Evolutionary conservation across 2,113 vertebrate species (phyloP), one percentile per base, ranked within the genome.

Genomic region (Corynorhinus townsendii): DNA sequence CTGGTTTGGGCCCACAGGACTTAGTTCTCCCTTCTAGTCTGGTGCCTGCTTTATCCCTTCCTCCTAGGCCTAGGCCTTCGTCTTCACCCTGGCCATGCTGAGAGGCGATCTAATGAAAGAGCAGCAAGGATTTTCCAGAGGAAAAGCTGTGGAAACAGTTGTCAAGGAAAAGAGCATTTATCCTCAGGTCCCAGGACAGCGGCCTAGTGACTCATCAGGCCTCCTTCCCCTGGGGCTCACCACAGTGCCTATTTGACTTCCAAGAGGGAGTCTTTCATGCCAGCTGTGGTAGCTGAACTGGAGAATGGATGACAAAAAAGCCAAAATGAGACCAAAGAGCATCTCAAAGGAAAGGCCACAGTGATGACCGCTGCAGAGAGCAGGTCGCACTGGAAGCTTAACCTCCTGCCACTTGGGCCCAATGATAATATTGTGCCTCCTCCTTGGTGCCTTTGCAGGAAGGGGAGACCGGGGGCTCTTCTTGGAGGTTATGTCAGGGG

Each of bases 61-160:
- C 56, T 92, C 81, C 26, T 54, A 28, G 85, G 40, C 10, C 24
- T 8, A 0, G 40, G 5, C 72, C 49, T 72, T 90, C 47, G n/a
- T 81, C 69, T 90, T 73, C 38, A 75, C 26, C 47, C 26, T 92
- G 45, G 68, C 73, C 35, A 22, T 9, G 59, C 76, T 75, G 26
- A 80, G 66, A 76, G 71, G 69, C 56, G 47, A 49, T 91, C 69
- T 86, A 26, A 76, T 33, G 72, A 86, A 84, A 96, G 24, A 87
- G 38, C 62, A 49, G 62, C 54, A 49, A 89, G 66, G 16, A 62
- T 92, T 96, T 97, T 95, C 84, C 85, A 77, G 49, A 84, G 88
- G 87, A 43, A 92, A 80, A 68, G 30, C 38, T 95, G 7, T 95
- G 66, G 81, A 79, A 86, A 90, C 22, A 30, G 77, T 95, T 86